Evolutionary conservation across 2,797 vertebrate species (phyloP).

Genomic region (Platyrinchus mystaceus): DNA sequence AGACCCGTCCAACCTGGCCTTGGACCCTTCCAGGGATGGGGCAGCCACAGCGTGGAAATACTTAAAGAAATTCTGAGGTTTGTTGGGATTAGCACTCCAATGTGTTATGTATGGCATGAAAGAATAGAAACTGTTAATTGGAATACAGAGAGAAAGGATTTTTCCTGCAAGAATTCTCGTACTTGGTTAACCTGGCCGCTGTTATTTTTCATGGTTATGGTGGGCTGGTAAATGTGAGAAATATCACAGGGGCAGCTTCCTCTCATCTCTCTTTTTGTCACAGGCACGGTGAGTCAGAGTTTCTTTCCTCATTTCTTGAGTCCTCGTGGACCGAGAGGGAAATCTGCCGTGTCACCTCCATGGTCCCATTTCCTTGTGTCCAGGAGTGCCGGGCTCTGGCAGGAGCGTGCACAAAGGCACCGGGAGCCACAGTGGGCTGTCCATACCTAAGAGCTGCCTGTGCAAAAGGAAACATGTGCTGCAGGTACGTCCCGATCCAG

Average conservation of each 20-base stretch:
- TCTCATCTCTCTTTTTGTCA: background rate
- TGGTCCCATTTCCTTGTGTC: background rate
- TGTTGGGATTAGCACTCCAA: background rate
- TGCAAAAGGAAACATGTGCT: background rate
- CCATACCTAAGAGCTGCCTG: background rate
- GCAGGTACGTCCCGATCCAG: background rate
- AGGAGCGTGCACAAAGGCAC: background rate
- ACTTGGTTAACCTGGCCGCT: background rate
- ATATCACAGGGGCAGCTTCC: background rate
- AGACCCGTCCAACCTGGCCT: background rate
- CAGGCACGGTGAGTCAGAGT: background rate
- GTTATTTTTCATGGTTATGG: background rate
- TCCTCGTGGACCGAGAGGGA: rapidly evolving
- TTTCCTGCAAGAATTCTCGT: background rate
- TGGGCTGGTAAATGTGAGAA: background rate
- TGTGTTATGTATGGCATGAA: background rate
- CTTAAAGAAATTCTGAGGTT: background rate
- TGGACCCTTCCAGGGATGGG: background rate
- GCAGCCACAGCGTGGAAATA: background rate
- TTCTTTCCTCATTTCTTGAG: background rate
- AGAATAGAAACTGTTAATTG: background rate
- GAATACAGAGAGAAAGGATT: background rate
- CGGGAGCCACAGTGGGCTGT: background rate
- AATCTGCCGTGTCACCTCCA: rapidly evolving
- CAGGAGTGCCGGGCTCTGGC: background rate